A percentile compares a stretch with the other conserved stretches of the same genome.
phyloP scores from a whole-genome alignment of 2,797 vertebrate species.

The Bucorvus abyssinicus region DNA sequence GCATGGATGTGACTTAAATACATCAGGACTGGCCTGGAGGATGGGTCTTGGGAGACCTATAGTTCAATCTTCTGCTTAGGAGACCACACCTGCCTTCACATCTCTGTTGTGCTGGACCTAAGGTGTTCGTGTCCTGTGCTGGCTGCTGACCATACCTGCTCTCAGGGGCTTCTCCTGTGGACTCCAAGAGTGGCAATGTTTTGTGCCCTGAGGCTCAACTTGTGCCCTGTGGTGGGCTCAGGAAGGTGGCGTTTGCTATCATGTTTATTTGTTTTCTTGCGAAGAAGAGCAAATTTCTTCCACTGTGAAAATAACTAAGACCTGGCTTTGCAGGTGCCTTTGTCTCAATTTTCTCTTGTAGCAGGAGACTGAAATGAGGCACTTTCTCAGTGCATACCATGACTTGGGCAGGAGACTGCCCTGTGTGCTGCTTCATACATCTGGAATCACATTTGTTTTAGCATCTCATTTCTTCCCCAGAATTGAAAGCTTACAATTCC shows the following conservation, averaged over 20 bases:
- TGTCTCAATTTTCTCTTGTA: not conserved
- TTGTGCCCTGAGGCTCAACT: not conserved
- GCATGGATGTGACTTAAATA: not conserved
- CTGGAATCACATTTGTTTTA: not conserved
- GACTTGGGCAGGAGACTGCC: not conserved
- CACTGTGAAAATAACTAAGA: not conserved
- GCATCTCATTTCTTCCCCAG: not conserved
- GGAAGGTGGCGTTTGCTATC: not conserved
- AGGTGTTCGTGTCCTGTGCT: rapidly evolving
- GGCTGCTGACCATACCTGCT: rapidly evolving
- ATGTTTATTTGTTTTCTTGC: not conserved
- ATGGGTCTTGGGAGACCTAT: not conserved
- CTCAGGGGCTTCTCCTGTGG: not conserved
- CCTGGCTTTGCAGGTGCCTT: not conserved
- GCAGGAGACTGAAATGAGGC: not conserved
- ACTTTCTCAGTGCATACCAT: not conserved
- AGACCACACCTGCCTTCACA: not conserved
- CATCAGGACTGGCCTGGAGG: not conserved
- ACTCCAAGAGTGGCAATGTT: no score
- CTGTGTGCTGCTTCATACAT: not conserved
- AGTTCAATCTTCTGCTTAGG: not conserved
- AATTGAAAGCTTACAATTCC: not conserved
- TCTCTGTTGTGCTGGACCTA: not conserved
- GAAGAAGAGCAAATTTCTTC: not conserved
- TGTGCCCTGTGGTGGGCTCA: not conserved